Evolutionary conservation across 1,140 invertebrate species (phyloP).

Genomic region (Mylabris phalerata): DNA sequence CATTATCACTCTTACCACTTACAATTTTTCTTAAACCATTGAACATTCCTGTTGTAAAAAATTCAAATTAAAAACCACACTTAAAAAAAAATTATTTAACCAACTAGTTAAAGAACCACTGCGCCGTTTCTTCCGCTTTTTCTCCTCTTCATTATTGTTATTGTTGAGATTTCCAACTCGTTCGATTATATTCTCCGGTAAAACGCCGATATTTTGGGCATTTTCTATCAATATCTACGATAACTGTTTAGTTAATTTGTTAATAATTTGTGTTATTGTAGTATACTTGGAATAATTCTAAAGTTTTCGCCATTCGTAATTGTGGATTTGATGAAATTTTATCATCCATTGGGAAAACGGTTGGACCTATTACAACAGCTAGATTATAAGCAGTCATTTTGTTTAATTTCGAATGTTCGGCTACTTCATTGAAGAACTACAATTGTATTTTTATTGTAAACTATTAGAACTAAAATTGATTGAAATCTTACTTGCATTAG

Average conservation of each 20-base stretch:
- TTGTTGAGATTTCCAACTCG: slow-evolving; percentile 33
- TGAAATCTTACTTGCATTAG: slow-evolving; percentile 50
- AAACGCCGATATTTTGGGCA: slow-evolving; percentile 61
- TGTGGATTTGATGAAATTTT: slow-evolving; percentile 33
- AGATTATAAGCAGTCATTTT: slow-evolving; percentile 76
- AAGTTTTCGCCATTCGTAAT: slow-evolving; percentile 33
- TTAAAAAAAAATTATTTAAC: background rate
- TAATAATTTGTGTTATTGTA: slow-evolving; percentile 32
- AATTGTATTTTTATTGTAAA: slow-evolving; percentile 4
- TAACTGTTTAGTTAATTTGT: too few species aligned
- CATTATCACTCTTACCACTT: slow-evolving; percentile 47
- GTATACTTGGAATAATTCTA: slow-evolving; percentile 36
- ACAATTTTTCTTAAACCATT: slow-evolving; percentile 72
- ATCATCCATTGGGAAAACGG: slow-evolving; percentile 68
- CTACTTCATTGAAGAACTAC: slow-evolving; percentile 54
- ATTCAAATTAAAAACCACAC: background rate
- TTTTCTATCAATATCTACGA: slow-evolving; percentile 67
- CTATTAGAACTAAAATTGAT: background rate
- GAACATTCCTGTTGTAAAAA: slow-evolving; percentile 56
- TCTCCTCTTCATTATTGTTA: slow-evolving; percentile 31
- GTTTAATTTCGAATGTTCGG: slow-evolving; percentile 57
- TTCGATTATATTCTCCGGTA: slow-evolving; percentile 54
- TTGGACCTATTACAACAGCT: slow-evolving; percentile 73
- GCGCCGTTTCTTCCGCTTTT: slow-evolving; percentile 65
- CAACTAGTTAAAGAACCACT: slow-evolving; percentile 76